Evolutionary conservation across 2,113 vertebrate genomes (phyloP).

Genomic region (Pyrgilauda ruficollis): DNA sequence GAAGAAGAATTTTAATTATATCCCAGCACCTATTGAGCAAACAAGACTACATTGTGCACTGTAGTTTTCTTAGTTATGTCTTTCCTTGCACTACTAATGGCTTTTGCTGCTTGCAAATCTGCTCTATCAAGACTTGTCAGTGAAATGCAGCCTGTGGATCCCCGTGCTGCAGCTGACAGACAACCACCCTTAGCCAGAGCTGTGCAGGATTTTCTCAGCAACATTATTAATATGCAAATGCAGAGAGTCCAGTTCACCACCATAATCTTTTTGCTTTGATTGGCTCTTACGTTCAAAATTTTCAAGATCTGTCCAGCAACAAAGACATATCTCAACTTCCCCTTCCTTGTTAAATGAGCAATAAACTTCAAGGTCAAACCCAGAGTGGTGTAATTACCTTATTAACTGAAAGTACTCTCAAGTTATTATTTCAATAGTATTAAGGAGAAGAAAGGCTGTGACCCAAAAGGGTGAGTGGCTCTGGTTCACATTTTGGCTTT

Average conservation of each 20-base stretch:
- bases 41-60: neutral
- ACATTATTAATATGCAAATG: slow-evolving; percentile 26
- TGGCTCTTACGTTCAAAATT: neutral
- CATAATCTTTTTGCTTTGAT: slow-evolving; percentile 17
- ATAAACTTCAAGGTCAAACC: slow-evolving; percentile 43
- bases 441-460: slow-evolving; percentile 2
- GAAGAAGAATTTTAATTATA: neutral
- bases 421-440: neutral
- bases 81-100: neutral
- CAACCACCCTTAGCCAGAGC: neutral
- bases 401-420: slow-evolving; percentile 7
- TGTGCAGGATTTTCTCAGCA: neutral
- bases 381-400: slow-evolving; percentile 20
- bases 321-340: neutral
- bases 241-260: neutral
- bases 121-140: neutral
- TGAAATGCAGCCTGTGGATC: neutral
- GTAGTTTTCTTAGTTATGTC: neutral
- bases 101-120: neutral
- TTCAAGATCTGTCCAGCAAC: slow-evolving; percentile 3
- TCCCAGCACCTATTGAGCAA: neutral
- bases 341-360: neutral
- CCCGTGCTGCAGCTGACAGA: neutral
- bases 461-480: neutral
- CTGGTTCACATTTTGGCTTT: neutral